Base-by-base conservation (phyloP, 2,797 vertebrate species). In the Momotus momota region DNA sequence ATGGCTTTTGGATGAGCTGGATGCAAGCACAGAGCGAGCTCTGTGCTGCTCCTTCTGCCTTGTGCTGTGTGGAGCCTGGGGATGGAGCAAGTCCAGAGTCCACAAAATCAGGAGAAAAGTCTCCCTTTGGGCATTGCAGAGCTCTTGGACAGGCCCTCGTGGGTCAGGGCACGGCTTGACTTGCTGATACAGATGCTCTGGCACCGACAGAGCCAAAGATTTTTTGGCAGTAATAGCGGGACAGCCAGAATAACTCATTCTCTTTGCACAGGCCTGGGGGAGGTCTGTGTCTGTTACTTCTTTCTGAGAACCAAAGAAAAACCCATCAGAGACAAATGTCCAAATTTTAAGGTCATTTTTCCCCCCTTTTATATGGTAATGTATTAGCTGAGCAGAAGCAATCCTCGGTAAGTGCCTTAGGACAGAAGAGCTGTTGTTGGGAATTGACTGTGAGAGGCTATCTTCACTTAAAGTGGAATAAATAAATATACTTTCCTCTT, bases 311-410 rank as follows among this genome's bases (percentile, higher is more conserved):
- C 45, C 66, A 78, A 33, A 86, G 77, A 60, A 85, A 79, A 94
- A 74, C 72, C 67, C 86, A 85, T 86, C 71, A 49, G 94, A 96
- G 91, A 92, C 94, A 89, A 79, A 74, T 83, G 79, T 78, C 94
- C n/a, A 1, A 72, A 91, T 91, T 74, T 92, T 96, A 70, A 95
- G 91, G 95, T 97, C 75, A 85, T 85, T 95, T 90, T 65, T 66
- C 72, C 7, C 22, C 20, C 45, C 69, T 95, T 94, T 94, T 86
- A 62, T 86, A 81, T 45, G 75, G 72, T 89, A 94, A 87, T 74
- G 62, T 23, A 49, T 72, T 64, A 87, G 81, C 81, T 57, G 81
- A 91, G 92, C 88, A 92, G 90, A 60, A 85, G 86, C 88, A 82
- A 91, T 65, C 45, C 84, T 74, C 10, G 0, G 54, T 64, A 31